These are phyloP conservation scores for Allophyes oxyacanthae DNA, from an alignment of 2,888 invertebrate species.

Conservation along the genomic window DNA sequence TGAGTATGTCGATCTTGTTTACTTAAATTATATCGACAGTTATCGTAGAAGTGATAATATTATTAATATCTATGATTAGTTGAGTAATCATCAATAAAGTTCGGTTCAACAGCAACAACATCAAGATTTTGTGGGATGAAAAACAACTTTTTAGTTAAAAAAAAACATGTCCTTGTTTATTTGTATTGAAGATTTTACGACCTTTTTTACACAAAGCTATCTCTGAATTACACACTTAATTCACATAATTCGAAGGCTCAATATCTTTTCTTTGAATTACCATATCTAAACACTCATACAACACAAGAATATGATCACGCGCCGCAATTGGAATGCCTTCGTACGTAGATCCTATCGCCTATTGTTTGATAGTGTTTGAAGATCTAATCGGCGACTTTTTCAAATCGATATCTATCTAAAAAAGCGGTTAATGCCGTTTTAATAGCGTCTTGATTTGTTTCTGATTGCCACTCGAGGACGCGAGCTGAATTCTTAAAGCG, in stretches of 20 bases:
- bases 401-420: slow-evolving; percentile 81
- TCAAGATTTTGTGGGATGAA: too few species aligned
- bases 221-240: slow-evolving; percentile 2
- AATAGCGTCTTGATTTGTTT: slow-evolving; percentile 83
- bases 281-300: slow-evolving; percentile 50
- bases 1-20: slow-evolving; percentile 54
- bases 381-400: slow-evolving; percentile 74
- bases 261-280: slow-evolving; percentile 39
- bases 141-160: too few species aligned
- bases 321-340: slow-evolving; percentile 54
- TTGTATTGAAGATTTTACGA: too few species aligned
- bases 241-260: slow-evolving; percentile 16
- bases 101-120: too few species aligned
- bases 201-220: background rate
- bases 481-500: slow-evolving; percentile 65
- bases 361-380: slow-evolving; percentile 73
- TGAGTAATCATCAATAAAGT: too few species aligned
- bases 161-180: too few species aligned
- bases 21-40: slow-evolving; percentile 55
- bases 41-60: background rate
- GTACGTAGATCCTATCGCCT: slow-evolving; percentile 65
- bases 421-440: slow-evolving; percentile 79
- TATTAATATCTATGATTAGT: too few species aligned
- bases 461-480: slow-evolving; percentile 78
- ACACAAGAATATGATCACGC: slow-evolving; percentile 41